phyloP scores from a whole-genome alignment of 2,888 invertebrate species.

The Galerucella pusilla region DNA sequence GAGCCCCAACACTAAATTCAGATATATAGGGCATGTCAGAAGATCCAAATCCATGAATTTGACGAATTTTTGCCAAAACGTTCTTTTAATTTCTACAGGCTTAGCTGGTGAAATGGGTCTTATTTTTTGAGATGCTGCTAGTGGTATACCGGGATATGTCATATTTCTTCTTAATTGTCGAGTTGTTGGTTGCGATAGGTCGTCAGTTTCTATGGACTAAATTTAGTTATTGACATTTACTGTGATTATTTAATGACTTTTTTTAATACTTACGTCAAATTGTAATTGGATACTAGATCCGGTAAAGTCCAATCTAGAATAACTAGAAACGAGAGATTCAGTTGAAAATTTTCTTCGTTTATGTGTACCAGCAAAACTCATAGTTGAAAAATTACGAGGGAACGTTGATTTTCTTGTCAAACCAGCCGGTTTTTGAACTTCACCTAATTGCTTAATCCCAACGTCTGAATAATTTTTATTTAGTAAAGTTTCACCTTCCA shows the following conservation, averaged over 20 bases:
- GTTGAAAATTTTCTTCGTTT: slow-evolving; percentile 56
- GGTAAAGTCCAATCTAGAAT: slow-evolving; percentile 80
- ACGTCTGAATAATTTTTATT: slow-evolving; percentile 52
- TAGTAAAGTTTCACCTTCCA: slow-evolving; percentile 60
- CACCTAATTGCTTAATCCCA: slow-evolving; percentile 59
- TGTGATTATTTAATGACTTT: slow-evolving; percentile 4
- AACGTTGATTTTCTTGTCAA: slow-evolving; percentile 61
- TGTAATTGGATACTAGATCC: slow-evolving; percentile 79
- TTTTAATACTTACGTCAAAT: slow-evolving; percentile 67
- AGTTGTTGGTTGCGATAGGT: slow-evolving; percentile 35
- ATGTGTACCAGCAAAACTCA: slow-evolving; percentile 58
- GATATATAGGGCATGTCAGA: slow-evolving; percentile 77
- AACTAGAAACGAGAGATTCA: slow-evolving; percentile 77
- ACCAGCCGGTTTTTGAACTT: slow-evolving; percentile 57
- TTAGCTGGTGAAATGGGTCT: slow-evolving; percentile 51
- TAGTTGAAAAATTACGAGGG: slow-evolving; percentile 62
- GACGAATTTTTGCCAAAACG: slow-evolving; percentile 65
- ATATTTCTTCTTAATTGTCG: slow-evolving; percentile 60
- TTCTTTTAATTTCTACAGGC: slow-evolving; percentile 54
- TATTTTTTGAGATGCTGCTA: slow-evolving; percentile 56
- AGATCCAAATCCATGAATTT: slow-evolving; percentile 78
- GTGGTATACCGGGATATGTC: slow-evolving; percentile 63
- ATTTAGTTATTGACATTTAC: slow-evolving; percentile 7
- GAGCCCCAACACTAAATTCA: slow-evolving; percentile 78
- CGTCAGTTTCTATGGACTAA: slow-evolving; percentile 40